Evolutionary conservation across 2,113 vertebrate species (phyloP), one percentile per base, ranked within the genome.

Genomic region (Spea multiplicata): DNA sequence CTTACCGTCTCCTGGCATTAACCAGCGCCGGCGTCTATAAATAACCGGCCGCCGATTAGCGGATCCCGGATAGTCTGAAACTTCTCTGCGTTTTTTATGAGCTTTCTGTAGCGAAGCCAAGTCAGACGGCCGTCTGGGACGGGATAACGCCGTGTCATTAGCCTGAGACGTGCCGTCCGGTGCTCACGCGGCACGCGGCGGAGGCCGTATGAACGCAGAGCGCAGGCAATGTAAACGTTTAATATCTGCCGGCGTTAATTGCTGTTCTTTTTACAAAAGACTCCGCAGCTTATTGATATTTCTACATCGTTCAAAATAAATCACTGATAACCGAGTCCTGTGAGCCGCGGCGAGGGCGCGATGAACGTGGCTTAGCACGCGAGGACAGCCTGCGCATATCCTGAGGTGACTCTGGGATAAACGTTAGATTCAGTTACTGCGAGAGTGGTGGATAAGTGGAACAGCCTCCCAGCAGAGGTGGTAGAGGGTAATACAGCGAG

Each of bases 1-100:
- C 50, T 70, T 70, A n/a, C 48, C 50, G 14, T 70, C 7, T 16
- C 50, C 48, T 70, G 67, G 47, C 48, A 50, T 70, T 70, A 70
- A 70, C 50, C 48, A n/a, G n/a, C 13, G 67, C 14, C 7, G 6
- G 12, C n/a, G 16, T 70, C 67, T 70, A 70, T 50, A 70, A 70
- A 70, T 70, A 70, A 48, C 46, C 3, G 6, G 46, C 47, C 5
- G 10, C 13, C 50, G 67, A 70, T 70, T 70, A 17, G 5, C 14
- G 47, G 44, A 70, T 8, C 14, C 67, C 17, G 14, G 45, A 49
- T 46, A 49, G 45, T 7, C 14, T 47, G 12, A 48, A 69, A 48
- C 62, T 65, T 65, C 62, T 16, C 62, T 17, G 16, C 5, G 14
- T 14, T 8, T 4, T 46, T 68, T 7, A 14, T 7, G 4, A 64